A percentile compares a stretch with the other conserved stretches of the same genome.
Evolutionary conservation across 1,140 invertebrate species (phyloP).

Genomic region (Drosophila triauraria): DNA sequence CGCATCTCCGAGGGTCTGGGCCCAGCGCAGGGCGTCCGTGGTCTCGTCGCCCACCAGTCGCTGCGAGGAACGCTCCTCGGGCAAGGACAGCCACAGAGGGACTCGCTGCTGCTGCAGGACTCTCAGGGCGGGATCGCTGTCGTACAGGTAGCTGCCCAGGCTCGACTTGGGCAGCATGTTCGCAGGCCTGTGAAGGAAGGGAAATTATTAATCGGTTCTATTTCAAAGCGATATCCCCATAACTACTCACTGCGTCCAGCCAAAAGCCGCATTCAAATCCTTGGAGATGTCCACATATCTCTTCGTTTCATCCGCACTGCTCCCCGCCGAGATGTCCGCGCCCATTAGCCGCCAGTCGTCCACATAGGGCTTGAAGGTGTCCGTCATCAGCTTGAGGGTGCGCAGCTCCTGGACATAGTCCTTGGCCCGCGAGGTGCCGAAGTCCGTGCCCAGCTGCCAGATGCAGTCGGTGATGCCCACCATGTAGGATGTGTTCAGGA

Average conservation of each 20-base stretch:
- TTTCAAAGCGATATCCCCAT: no score
- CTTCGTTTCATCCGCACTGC: slow-evolving; percentile 72
- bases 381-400: slow-evolving; percentile 78
- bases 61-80: slow-evolving; percentile 47
- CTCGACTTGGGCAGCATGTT: slow-evolving; percentile 67
- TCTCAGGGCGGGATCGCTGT: slow-evolving; percentile 72
- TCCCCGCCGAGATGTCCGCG: slow-evolving; percentile 78
- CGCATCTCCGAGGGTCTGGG: slow-evolving; percentile 80
- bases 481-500: slow-evolving; percentile 79
- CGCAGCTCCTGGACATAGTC: slow-evolving; percentile 76
- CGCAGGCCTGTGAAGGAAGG: slow-evolving; percentile 31
- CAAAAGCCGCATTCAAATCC: slow-evolving; percentile 74
- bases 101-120: slow-evolving; percentile 61
- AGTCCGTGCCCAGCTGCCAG: slow-evolving; percentile 82
- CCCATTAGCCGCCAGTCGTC: slow-evolving; percentile 78
- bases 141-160: slow-evolving; percentile 67
- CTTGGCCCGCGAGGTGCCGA: slow-evolving; percentile 69
- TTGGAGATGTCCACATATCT: slow-evolving; percentile 78
- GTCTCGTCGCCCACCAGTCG: slow-evolving; percentile 58
- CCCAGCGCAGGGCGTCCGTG: slow-evolving; percentile 75
- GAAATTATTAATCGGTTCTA: background rate
- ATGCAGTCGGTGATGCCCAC: slow-evolving; percentile 79
- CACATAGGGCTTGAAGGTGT: slow-evolving; percentile 70
- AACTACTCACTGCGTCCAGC: slow-evolving; percentile 80
- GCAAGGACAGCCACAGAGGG: slow-evolving; percentile 77